Evolutionary conservation across 2,797 vertebrate genomes (phyloP).

Genomic region (Myotis planiceps): DNA sequence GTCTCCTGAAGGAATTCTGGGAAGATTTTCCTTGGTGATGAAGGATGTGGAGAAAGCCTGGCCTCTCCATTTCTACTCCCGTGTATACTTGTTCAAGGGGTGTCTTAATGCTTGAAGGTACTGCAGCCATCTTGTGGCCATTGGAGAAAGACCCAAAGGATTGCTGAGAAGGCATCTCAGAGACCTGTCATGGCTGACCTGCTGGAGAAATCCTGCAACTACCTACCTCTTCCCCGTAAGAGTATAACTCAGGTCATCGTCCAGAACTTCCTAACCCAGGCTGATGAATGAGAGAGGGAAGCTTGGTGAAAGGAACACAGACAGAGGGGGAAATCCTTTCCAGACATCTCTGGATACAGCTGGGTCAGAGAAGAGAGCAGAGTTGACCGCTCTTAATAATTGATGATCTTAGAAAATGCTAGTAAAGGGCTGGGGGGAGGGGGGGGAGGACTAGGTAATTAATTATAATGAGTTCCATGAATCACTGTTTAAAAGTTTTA

Average conservation of each 20-base stretch:
- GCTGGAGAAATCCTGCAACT: background rate
- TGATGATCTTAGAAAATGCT: background rate
- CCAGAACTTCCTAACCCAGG: background rate
- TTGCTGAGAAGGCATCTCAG: background rate
- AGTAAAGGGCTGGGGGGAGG: rapidly evolving
- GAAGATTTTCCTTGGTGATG: background rate
- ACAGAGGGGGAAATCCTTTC: background rate
- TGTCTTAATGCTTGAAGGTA: background rate
- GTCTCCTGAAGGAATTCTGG: background rate
- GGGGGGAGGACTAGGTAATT: background rate
- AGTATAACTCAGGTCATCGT: background rate
- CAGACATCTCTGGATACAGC: background rate
- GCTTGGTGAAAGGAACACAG: background rate
- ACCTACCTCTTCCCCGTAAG: background rate
- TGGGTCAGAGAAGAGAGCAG: background rate
- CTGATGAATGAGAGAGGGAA: background rate
- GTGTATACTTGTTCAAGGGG: background rate
- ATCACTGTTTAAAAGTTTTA: conserved; percentile 50
- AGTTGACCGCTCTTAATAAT: background rate
- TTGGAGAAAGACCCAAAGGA: background rate
- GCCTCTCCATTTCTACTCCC: background rate
- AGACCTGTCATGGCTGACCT: background rate
- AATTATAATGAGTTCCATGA: conserved; percentile 24
- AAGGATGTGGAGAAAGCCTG: background rate
- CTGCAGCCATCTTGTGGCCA: background rate